Conservation (phyloP, 2,113 vertebrate species). For the Scalopus aquaticus region DNA sequence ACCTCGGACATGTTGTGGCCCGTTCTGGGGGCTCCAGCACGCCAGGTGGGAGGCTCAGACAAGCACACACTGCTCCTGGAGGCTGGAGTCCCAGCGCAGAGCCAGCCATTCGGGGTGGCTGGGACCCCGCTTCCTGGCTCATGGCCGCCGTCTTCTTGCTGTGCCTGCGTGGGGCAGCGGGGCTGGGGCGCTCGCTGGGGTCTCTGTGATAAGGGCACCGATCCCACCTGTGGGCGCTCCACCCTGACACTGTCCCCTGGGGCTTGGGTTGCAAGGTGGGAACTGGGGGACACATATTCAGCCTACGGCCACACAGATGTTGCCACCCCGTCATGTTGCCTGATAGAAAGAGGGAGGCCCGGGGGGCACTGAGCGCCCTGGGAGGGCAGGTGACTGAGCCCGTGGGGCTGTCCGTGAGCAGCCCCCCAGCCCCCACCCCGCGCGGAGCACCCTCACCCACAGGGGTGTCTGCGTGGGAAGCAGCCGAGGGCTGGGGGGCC, state of each 20-base stretch:
- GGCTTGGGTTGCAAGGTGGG: too few relatives aligned
- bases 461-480: background rate
- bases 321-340: background rate
- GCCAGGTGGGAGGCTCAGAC: too few relatives aligned
- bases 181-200: too few relatives aligned
- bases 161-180: fast-evolving
- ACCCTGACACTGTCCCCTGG: too few relatives aligned
- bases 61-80: background rate
- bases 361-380: too few relatives aligned
- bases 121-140: background rate
- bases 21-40: too few relatives aligned
- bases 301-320: background rate
- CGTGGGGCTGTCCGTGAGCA: too few relatives aligned
- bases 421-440: too few relatives aligned
- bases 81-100: too few relatives aligned
- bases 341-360: background rate
- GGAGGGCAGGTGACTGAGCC: background rate
- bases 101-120: too few relatives aligned
- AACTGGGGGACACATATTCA: too few relatives aligned
- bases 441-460: background rate
- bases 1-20: too few relatives aligned
- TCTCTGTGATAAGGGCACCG: fast-evolving
- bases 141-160: fast-evolving
- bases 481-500: background rate
- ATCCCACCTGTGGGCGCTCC: background rate